Evolutionary conservation across 2,113 vertebrate species (phyloP).

Genomic region (Chamaetylas fuelleborni): DNA sequence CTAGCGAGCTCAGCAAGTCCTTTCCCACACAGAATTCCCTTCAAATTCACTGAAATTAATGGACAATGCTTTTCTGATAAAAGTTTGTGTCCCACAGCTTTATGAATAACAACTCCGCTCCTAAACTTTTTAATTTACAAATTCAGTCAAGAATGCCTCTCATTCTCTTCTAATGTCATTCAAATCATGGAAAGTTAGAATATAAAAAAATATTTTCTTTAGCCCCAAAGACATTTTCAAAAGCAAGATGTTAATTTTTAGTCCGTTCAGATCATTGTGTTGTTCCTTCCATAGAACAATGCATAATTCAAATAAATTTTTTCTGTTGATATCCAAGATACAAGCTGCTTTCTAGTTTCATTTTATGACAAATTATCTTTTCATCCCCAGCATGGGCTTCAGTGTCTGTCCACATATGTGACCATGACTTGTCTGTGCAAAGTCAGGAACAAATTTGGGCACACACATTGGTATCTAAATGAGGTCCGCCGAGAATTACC

Average conservation of each 20-base stretch:
- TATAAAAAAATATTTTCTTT: neutral
- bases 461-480: neutral
- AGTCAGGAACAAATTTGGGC: neutral
- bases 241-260: neutral
- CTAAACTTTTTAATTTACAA: constrained; percentile 41
- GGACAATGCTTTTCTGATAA: neutral
- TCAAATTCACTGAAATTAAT: constrained; percentile 4
- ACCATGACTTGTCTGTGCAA: neutral
- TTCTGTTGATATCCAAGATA: neutral
- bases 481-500: neutral
- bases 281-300: neutral
- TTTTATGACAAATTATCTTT: constrained; percentile 2
- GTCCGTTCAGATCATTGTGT: neutral
- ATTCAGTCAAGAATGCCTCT: neutral
- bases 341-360: neutral
- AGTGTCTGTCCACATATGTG: neutral
- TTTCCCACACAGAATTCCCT: constrained; percentile 19
- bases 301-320: neutral
- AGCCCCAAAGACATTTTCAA: neutral
- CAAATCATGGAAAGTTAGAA: neutral
- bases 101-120: neutral
- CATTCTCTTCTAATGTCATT: constrained; percentile 20
- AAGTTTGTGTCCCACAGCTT: neutral
- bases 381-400: neutral
- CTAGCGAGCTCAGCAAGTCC: neutral